Evolutionary conservation across 2,888 invertebrate genomes (phyloP), one percentile per base, ranked within the genome.

Genomic region (Hylaea fasciaria): DNA sequence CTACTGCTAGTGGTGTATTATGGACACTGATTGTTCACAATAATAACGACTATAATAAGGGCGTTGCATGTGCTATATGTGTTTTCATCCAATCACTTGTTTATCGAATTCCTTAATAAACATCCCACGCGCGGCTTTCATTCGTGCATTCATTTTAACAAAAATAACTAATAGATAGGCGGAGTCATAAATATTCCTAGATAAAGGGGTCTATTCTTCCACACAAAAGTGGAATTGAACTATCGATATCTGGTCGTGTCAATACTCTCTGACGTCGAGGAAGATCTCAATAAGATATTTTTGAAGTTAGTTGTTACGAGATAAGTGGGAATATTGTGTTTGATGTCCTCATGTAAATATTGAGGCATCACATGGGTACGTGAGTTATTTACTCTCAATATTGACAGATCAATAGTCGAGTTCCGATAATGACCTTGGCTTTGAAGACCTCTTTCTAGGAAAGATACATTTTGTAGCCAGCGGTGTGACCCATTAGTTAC

Each of bases 311-410:
- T 86, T 89, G 86, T 89, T 84, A 83, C 77, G 78, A 89, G 90
- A 91, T 91, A 91, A 90, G 86, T 89, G 87, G 89, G 90, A 86
- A 91, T 91, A 89, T 89, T 87, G 81, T 90, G 83, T 88, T 89
- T 88, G 87, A 86, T 85, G 82, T 86, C 74, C 80, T 76, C 80
- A 79, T 74, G 89, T 88, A 85, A 92, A 92, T 92, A 92, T 92
- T 91, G 84, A 79, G 71, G 73, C 78, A 78, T 85, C 86, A 76
- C 86, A 81, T 84, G 78, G 87, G 81, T 83, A 86, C 87, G 90
- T 87, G 90, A 89, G 87, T 87, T 92, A 86, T 92, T 91, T 86
- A 87, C 87, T 82, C 78, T 76, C 77, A 82, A 87, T 91, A 87
- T 91, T 91, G 83, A 89, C 89, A 64, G 74, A 78, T 91, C 87